Conservation (phyloP, 2,797 vertebrate genomes). For the Sebastes vulpes region DNA sequence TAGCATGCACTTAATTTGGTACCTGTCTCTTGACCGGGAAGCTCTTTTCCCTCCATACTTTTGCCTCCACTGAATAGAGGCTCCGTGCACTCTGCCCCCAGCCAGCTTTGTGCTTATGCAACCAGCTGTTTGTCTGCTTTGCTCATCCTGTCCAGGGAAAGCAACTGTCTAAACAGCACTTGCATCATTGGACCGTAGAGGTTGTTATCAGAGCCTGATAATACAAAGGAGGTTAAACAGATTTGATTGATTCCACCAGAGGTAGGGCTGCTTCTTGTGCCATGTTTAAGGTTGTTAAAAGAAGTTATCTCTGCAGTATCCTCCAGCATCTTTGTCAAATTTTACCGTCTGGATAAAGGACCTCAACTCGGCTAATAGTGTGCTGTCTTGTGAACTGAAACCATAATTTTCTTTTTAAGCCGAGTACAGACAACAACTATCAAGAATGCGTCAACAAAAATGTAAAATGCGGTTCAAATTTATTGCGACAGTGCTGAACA, state of each 20-base stretch:
- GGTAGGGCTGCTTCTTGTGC: conserved; percentile 9
- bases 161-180: conserved; percentile 76
- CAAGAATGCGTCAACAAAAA: not conserved
- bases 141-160: conserved; percentile 66
- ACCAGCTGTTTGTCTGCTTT: conserved; percentile 59
- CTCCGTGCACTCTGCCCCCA: conserved; percentile 19
- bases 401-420: not conserved
- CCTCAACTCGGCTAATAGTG: not conserved
- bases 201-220: conserved; percentile 50
- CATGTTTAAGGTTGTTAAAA: not conserved
- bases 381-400: not conserved
- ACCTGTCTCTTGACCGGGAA: not conserved
- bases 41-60: conserved; percentile 6
- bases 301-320: not conserved
- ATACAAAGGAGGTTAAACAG: conserved; percentile 50
- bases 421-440: not conserved
- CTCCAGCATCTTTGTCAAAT: not conserved
- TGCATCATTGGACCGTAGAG: conserved; percentile 50
- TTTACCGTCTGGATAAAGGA: not conserved
- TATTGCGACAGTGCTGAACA: not conserved
- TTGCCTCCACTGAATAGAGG: conserved; percentile 26
- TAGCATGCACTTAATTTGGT: not conserved
- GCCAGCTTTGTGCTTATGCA: conserved; percentile 57
- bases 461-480: not conserved
- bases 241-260: conserved; percentile 34